These are phyloP conservation scores for Cephalotes varians DNA, from an alignment of 2,888 invertebrate genomes.

Conservation along the genomic window DNA sequence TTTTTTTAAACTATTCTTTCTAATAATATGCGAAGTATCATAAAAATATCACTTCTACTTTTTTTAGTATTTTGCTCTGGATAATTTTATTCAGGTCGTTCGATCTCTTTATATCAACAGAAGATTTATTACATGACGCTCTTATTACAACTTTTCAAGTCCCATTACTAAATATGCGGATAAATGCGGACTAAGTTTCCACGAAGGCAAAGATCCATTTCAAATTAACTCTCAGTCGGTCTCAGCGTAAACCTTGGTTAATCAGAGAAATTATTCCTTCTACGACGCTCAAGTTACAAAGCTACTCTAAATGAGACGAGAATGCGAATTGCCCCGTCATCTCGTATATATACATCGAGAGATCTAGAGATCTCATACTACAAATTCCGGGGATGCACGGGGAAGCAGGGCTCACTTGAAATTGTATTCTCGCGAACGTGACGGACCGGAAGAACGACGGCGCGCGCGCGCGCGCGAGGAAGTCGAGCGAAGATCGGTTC, in stretches of 20 bases:
- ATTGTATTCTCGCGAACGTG: constrained; percentile 50
- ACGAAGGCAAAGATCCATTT: constrained; percentile 21
- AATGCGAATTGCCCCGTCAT: constrained; percentile 37
- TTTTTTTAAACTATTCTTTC: too few species aligned
- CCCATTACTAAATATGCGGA: constrained; percentile 2
- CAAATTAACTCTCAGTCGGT: constrained; percentile 38
- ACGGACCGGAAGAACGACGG: constrained; percentile 38
- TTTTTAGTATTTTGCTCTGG: background rate
- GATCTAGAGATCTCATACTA: background rate
- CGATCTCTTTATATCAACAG: background rate
- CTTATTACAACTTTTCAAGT: constrained; percentile 1
- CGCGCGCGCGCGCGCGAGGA: constrained; percentile 43
- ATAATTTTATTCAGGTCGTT: background rate
- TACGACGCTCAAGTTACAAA: constrained; percentile 46
- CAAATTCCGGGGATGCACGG: constrained; percentile 21
- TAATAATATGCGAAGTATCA: background rate
- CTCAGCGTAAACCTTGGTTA: constrained; percentile 31
- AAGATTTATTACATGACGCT: background rate
- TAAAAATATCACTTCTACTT: background rate
- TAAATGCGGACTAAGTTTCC: constrained; percentile 35
- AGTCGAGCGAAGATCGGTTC: constrained; percentile 28
- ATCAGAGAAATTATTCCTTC: constrained; percentile 51
- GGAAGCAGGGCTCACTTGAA: constrained; percentile 15
- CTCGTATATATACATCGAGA: constrained; percentile 9
- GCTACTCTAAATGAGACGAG: constrained; percentile 46